Percentiles rank a stretch among this genome's conserved stretches.
Evolutionary conservation across 2,888 invertebrate species (phyloP).

Genomic region (Trileptium ribeirensis): DNA sequence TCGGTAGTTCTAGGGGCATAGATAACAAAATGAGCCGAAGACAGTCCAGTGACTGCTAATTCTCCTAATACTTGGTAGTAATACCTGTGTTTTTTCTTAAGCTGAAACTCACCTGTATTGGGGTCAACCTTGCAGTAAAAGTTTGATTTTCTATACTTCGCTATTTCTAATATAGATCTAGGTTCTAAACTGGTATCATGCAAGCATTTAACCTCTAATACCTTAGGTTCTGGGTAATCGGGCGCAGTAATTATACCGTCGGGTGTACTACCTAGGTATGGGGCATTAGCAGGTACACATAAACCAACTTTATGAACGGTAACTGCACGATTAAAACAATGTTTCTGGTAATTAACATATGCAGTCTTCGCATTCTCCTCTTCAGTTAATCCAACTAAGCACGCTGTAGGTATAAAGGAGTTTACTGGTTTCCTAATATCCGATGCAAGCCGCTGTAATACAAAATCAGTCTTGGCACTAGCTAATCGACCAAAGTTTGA

Average conservation of each 20-base stretch:
- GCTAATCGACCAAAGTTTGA: background rate
- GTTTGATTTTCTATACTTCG: background rate
- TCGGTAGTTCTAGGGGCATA: background rate
- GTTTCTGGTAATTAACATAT: background rate
- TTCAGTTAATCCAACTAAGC: background rate
- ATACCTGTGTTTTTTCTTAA: background rate
- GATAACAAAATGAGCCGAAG: background rate
- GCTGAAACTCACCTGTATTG: background rate
- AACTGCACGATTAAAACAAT: background rate
- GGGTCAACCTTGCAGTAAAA: background rate
- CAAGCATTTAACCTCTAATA: background rate
- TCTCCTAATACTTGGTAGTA: background rate
- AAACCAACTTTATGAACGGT: background rate
- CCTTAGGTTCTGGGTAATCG: too few species aligned
- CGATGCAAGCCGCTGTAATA: background rate
- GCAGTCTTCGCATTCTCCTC: background rate
- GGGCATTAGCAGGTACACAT: background rate
- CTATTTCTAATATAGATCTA: background rate
- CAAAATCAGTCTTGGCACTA: background rate
- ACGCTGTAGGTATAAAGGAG: background rate
- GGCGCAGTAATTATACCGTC: background rate
- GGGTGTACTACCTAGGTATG: background rate
- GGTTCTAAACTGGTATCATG: background rate
- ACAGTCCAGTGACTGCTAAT: background rate
- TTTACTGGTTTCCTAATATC: background rate